Evolutionary conservation across 2,113 vertebrate species (phyloP), one percentile per base, ranked within the genome.

Genomic region (Pomatostomus ruficeps): DNA sequence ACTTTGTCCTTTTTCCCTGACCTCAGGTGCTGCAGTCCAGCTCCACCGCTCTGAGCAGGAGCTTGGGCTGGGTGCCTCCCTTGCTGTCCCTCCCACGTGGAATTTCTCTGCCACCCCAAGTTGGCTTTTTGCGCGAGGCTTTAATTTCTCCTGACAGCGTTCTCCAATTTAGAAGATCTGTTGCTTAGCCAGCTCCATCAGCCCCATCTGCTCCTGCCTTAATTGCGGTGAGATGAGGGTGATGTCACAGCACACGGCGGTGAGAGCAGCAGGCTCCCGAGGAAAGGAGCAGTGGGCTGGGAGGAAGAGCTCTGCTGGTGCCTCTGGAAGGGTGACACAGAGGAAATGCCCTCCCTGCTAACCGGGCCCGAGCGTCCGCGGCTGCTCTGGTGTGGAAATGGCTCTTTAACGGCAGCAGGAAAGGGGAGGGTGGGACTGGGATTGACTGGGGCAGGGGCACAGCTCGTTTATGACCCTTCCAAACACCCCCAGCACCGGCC

Each of bases 121-220:
- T 15, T 55, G 71, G 11, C 62, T 80, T 89, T 85, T 93, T 45
- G 42, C 31, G 29, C 45, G 6, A 84, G 65, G 66, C 70, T 89
- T 89, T 91, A 75, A 95, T 92, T 93, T 91, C 66, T 76, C 77
- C 43, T 51, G 80, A 80, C 81, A 76, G 80, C 40, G 1, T 87
- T 85, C 71, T 88, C 62, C 33, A 51, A 20, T 93, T 88, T 45
- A 58, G 62, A 93, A 82, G 89, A 92, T 88, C 75, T 91, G 84
- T 92, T 94, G 91, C 77, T 93, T 85, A 91, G 81, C 67, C 63
- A 63, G 91, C 59, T 74, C 62, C 2, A 1, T 62, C 76, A 68
- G 59, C 73, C 59, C 72, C 67, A 78, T 89, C 93, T 95, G 79
- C 73, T 90, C 54, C 76, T 61, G 91, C 51, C 62, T 80, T 94